phyloP scores from a whole-genome alignment of 2,888 invertebrate genomes.

The Drosophila ezoana region DNA sequence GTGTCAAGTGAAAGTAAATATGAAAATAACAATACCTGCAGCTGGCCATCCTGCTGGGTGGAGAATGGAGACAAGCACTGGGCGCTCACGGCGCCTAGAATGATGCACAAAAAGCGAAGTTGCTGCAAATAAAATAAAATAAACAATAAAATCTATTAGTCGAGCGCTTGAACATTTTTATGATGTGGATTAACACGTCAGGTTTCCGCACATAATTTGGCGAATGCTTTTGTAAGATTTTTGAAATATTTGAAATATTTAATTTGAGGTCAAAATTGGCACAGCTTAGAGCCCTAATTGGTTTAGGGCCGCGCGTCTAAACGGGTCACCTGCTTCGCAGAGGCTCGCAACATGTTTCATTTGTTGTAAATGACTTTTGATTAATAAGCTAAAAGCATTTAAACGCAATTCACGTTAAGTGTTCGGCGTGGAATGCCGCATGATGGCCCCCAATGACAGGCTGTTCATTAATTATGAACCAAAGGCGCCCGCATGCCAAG shows the following conservation, averaged over 20 bases:
- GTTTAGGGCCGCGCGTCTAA: slow-evolving; percentile 19
- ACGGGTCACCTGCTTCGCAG: slow-evolving; percentile 37
- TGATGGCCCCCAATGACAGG: slow-evolving; percentile 45
- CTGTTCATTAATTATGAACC: slow-evolving; percentile 59
- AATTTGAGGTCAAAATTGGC: slow-evolving; percentile 32
- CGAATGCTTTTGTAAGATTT: slow-evolving; percentile 13
- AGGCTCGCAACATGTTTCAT: slow-evolving; percentile 14
- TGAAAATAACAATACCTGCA: slow-evolving; percentile 26
- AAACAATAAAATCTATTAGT: slow-evolving; percentile 23
- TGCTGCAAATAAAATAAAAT: slow-evolving; percentile 57
- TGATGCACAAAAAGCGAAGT: slow-evolving; percentile 58
- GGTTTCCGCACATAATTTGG: slow-evolving; percentile 52
- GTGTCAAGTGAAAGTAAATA: not conserved
- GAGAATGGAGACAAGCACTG: slow-evolving; percentile 49
- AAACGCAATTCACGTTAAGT: slow-evolving; percentile 44
- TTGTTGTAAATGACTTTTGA: slow-evolving; percentile 35
- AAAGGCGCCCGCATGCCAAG: slow-evolving; percentile 54
- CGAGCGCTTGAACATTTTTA: slow-evolving; percentile 34
- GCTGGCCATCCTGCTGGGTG: slow-evolving; percentile 5
- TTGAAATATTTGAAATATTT: slow-evolving; percentile 10
- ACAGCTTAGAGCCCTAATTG: slow-evolving; percentile 33
- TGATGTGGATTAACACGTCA: slow-evolving; percentile 20
- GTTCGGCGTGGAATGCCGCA: slow-evolving; percentile 32
- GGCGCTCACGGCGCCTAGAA: slow-evolving; percentile 54
- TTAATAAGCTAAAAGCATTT: slow-evolving; percentile 44